A percentile compares a stretch with the other conserved stretches of the same genome.
These are phyloP conservation scores for Acromyrmex echinatior DNA, from an alignment of 1,140 invertebrate species.

Conservation along the genomic window DNA sequence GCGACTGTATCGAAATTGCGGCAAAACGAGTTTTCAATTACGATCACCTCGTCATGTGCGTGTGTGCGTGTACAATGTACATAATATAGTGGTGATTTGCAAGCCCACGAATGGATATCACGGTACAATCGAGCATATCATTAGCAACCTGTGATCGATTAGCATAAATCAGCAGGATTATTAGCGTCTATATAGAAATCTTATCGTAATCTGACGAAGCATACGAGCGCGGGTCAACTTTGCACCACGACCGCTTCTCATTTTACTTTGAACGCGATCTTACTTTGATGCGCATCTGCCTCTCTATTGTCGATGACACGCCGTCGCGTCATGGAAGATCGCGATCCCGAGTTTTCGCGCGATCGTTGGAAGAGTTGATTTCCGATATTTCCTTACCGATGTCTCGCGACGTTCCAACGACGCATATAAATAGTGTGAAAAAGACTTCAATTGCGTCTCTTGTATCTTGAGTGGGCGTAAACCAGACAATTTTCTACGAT, in stretches of 20 bases:
- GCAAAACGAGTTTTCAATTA: slow-evolving; percentile 77
- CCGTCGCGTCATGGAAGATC: too few species aligned
- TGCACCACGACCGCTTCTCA: slow-evolving; percentile 10
- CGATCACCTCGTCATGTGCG: slow-evolving; percentile 22
- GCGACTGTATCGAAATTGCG: slow-evolving; percentile 72
- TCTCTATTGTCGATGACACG: too few species aligned
- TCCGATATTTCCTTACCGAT: slow-evolving; percentile 1
- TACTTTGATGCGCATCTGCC: too few species aligned
- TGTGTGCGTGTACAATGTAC: not conserved
- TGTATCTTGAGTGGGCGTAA: not conserved
- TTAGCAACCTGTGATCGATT: slow-evolving; percentile 71
- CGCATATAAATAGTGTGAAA: not conserved
- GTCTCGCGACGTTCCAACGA: not conserved
- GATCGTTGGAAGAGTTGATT: not conserved
- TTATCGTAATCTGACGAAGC: slow-evolving; percentile 62
- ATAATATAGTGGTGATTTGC: slow-evolving; percentile 45
- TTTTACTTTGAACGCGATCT: too few species aligned
- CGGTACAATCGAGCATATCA: slow-evolving; percentile 69
- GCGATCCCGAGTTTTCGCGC: not conserved
- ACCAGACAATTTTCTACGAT: not conserved
- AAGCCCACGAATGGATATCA: slow-evolving; percentile 46
- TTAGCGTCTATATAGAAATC: slow-evolving; percentile 66
- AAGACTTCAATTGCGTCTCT: not conserved
- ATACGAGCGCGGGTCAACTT: slow-evolving; percentile 33
- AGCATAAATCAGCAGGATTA: slow-evolving; percentile 76